phyloP scores from a whole-genome alignment of 2,888 invertebrate genomes.

The Caenorhabditis wallacei region DNA sequence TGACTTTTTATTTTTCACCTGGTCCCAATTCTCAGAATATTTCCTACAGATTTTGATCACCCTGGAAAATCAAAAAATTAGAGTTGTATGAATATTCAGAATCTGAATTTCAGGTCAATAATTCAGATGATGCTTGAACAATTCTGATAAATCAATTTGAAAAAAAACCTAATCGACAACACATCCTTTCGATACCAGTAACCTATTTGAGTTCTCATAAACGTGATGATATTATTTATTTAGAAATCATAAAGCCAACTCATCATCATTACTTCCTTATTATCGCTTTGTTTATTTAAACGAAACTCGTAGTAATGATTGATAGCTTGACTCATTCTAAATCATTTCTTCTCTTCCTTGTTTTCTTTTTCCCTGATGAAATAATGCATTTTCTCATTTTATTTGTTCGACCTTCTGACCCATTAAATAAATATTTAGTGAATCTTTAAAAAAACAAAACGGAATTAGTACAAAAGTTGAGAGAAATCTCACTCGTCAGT shows the following conservation, averaged over 20 bases:
- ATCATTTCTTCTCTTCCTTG: slow-evolving; percentile 2
- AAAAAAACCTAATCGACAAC: too few species aligned
- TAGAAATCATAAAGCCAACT: slow-evolving; percentile 5
- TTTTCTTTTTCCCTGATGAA: not conserved
- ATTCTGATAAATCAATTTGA: too few species aligned
- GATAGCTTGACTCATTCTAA: slow-evolving; percentile 16
- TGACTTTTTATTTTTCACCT: too few species aligned
- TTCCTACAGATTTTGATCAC: too few species aligned
- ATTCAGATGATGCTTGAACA: too few species aligned
- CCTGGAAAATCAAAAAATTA: too few species aligned
- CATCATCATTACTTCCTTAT: not conserved
- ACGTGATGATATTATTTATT: not conserved
- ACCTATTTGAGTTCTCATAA: not conserved
- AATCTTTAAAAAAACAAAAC: slow-evolving; percentile 16
- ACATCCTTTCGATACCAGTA: too few species aligned
- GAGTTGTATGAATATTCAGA: too few species aligned
- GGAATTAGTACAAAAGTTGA: slow-evolving; percentile 20
- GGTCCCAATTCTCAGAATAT: too few species aligned
- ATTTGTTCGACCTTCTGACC: slow-evolving; percentile 26
- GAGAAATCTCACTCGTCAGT: not conserved
- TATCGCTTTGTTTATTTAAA: not conserved
- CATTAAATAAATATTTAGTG: slow-evolving; percentile 6
- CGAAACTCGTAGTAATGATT: slow-evolving; percentile 4
- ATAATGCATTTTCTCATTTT: slow-evolving; percentile 5
- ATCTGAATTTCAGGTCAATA: too few species aligned